These are phyloP conservation scores for Trichonephila clavipes DNA, from an alignment of 1,140 invertebrate genomes.

Conservation along the genomic window DNA sequence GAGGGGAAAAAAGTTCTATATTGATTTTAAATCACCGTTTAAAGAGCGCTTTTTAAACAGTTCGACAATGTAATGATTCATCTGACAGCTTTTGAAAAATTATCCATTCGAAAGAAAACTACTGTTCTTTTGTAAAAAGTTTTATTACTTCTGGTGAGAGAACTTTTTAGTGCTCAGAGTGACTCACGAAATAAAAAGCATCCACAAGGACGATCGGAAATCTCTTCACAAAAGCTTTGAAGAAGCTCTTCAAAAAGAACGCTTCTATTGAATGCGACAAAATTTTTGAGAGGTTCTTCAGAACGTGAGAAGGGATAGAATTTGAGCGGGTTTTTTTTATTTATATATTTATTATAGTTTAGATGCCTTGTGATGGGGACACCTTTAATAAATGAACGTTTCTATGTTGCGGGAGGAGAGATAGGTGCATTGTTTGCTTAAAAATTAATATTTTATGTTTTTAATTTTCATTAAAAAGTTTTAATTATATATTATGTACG, in stretches of 20 bases:
- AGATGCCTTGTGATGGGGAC: too few species aligned
- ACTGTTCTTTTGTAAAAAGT: neutral
- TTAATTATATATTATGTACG: too few species aligned
- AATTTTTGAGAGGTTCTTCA: neutral
- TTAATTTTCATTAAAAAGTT: too few species aligned
- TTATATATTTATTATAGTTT: too few species aligned
- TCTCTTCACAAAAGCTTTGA: neutral
- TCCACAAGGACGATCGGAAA: neutral
- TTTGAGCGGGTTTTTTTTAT: too few species aligned
- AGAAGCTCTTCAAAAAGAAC: neutral
- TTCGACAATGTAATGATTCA: neutral
- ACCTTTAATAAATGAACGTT: too few species aligned
- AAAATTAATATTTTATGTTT: too few species aligned
- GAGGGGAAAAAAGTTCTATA: neutral
- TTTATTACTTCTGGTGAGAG: neutral
- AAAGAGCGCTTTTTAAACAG: neutral
- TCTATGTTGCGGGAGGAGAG: too few species aligned
- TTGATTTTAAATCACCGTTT: neutral
- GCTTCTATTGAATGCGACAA: neutral
- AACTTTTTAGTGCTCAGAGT: neutral
- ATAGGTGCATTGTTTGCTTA: too few species aligned
- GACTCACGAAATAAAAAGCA: neutral
- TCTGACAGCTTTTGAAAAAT: neutral
- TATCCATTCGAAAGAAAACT: neutral
- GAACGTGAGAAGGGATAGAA: neutral